Evolutionary conservation across 1,140 invertebrate species (phyloP).

Genomic region (Drosophila athabasca): DNA sequence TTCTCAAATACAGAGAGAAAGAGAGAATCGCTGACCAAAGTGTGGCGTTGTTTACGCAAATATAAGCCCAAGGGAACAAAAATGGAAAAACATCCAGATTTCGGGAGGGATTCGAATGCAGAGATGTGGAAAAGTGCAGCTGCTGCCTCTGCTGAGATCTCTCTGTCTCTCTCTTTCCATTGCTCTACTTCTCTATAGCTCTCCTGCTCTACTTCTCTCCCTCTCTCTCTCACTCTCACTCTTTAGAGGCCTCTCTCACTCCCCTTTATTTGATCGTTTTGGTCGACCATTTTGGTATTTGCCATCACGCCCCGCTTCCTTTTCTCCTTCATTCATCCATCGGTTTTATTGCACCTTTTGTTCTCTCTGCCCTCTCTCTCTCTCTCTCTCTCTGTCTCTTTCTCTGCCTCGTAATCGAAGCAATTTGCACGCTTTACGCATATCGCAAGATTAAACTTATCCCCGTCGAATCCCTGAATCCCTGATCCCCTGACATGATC

Average conservation of each 20-base stretch:
- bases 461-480: slow-evolving; percentile 18
- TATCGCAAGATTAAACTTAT: slow-evolving; percentile 79
- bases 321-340: slow-evolving; percentile 56
- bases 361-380: slow-evolving; percentile 30
- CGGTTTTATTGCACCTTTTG: slow-evolving; percentile 82
- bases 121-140: slow-evolving; percentile 30
- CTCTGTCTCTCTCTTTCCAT: too few relatives aligned
- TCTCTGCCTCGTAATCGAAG: slow-evolving; percentile 62
- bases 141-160: slow-evolving; percentile 35
- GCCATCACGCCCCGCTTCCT: slow-evolving; percentile 63
- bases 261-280: slow-evolving; percentile 17
- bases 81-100: background rate
- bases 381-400: slow-evolving; percentile 32
- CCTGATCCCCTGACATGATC: slow-evolving; percentile 63
- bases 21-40: slow-evolving; percentile 38
- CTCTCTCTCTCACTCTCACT: background rate
- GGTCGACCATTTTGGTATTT: slow-evolving; percentile 67
- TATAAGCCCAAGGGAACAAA: slow-evolving; percentile 37
- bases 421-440: slow-evolving; percentile 80
- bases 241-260: slow-evolving; percentile 4
- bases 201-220: background rate
- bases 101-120: slow-evolving; percentile 5
- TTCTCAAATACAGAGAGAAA: slow-evolving; percentile 30
- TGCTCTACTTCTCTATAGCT: background rate
- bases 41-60: slow-evolving; percentile 61